Evolutionary conservation across 1,140 invertebrate genomes (phyloP).

Genomic region (Apis laboriosa): DNA sequence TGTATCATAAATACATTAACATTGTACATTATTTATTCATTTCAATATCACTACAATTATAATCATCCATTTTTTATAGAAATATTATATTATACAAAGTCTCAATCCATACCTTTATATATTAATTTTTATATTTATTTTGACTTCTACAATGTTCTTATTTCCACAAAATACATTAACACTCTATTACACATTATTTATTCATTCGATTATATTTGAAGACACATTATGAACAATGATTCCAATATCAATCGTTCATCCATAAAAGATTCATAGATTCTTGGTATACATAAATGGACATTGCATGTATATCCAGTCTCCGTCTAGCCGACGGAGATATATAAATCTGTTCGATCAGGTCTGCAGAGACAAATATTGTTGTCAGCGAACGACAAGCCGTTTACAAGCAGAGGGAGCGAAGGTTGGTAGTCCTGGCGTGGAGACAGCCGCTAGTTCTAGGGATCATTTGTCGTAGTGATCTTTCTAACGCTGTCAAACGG

Average conservation of each 20-base stretch:
- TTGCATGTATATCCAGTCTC: not conserved
- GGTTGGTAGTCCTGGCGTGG: conserved; percentile 32
- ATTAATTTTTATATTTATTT: too few relatives aligned
- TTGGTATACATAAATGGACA: not conserved
- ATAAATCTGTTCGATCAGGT: conserved; percentile 37
- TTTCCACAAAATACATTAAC: too few relatives aligned
- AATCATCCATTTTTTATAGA: too few relatives aligned
- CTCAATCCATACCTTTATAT: too few relatives aligned
- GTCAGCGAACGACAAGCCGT: conserved; percentile 46
- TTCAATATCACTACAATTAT: too few relatives aligned
- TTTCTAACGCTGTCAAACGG: conserved; percentile 46
- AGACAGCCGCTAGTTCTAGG: conserved; percentile 9
- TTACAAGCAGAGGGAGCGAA: conserved; percentile 38
- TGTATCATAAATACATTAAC: too few relatives aligned
- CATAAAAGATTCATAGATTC: not conserved
- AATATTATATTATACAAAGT: too few relatives aligned
- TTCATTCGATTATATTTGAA: too few relatives aligned
- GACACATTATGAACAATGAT: too few relatives aligned
- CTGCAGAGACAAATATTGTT: conserved; percentile 46
- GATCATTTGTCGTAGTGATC: conserved; percentile 45
- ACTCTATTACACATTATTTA: too few relatives aligned
- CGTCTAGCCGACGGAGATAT: not conserved
- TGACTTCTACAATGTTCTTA: too few relatives aligned
- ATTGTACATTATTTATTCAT: too few relatives aligned
- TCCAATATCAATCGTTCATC: not conserved